Percentiles rank a stretch among this genome's conserved stretches.
Conservation (phyloP, 2,113 vertebrate species). For the Podarcis muralis region DNA sequence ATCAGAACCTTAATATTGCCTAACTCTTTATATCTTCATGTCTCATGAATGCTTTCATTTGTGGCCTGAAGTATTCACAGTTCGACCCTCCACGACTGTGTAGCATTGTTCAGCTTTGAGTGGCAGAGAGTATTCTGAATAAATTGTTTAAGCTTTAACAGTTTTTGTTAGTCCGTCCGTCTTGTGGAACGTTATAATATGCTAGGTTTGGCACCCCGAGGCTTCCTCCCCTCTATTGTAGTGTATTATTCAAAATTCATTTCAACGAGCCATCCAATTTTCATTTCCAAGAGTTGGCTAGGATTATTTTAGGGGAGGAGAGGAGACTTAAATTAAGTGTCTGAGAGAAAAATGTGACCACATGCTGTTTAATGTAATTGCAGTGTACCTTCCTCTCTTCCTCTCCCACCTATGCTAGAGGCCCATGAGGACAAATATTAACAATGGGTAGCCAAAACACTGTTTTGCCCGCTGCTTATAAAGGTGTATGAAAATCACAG, state of each 20-base stretch:
- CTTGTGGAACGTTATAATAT: background rate
- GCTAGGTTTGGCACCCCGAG: slow-evolving; percentile 8
- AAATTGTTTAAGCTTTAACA: slow-evolving; percentile 5
- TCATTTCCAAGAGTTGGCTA: background rate
- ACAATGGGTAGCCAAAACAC: background rate
- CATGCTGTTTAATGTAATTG: slow-evolving; percentile 20
- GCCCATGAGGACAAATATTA: background rate
- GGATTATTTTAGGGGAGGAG: slow-evolving; percentile 1
- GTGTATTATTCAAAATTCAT: slow-evolving; percentile 19
- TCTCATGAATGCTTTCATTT: background rate
- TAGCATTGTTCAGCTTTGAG: slow-evolving; percentile 2
- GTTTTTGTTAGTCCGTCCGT: slow-evolving; percentile 1
- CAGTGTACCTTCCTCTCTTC: background rate
- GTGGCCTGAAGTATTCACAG: background rate
- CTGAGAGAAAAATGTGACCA: background rate
- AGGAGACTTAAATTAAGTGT: slow-evolving; percentile 18
- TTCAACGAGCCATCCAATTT: slow-evolving; percentile 18
- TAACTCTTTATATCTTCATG: background rate
- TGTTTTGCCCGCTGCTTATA: background rate
- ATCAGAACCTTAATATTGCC: background rate
- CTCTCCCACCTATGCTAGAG: background rate
- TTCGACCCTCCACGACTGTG: background rate
- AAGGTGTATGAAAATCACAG: background rate
- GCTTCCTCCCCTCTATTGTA: background rate
- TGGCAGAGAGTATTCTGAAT: slow-evolving; percentile 16